A percentile compares a stretch with the other conserved stretches of the same genome.
phyloP scores from a whole-genome alignment of 2,888 invertebrate species.

The Endotricha flammealis region DNA sequence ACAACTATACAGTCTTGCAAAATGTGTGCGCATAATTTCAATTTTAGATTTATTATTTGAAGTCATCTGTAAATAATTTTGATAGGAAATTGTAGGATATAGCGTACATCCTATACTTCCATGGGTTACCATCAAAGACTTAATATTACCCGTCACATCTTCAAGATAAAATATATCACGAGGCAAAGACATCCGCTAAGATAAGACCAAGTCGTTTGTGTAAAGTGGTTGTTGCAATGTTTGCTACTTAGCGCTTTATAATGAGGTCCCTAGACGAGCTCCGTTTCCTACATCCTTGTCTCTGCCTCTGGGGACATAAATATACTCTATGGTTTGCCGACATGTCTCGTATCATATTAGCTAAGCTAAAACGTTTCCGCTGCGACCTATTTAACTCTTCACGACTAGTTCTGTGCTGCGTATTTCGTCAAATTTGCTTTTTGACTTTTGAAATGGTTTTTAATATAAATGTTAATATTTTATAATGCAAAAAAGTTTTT shows the following conservation, averaged over 20 bases:
- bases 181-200: background rate
- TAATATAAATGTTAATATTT: too few relatives aligned
- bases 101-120: too few relatives aligned
- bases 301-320: conserved; percentile 7
- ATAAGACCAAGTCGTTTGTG: conserved; percentile 5
- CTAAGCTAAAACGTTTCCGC: conserved; percentile 6
- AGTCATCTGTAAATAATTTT: too few relatives aligned
- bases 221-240: conserved; percentile 7
- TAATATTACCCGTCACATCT: too few relatives aligned
- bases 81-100: too few relatives aligned
- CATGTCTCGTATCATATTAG: conserved; percentile 10
- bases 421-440: conserved; percentile 4
- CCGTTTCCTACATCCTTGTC: conserved; percentile 14
- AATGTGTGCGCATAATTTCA: too few relatives aligned
- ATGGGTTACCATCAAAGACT: too few relatives aligned
- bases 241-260: conserved; percentile 38
- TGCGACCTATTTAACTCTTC: conserved; percentile 3
- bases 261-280: conserved; percentile 54
- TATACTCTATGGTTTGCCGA: conserved; percentile 6
- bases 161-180: background rate
- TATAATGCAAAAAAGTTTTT: too few relatives aligned
- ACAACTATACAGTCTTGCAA: too few relatives aligned
- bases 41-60: too few relatives aligned
- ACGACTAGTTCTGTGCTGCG: conserved; percentile 3
- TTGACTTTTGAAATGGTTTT: conserved; percentile 1